A percentile compares a stretch with the other conserved stretches of the same genome.
Evolutionary conservation across 2,888 invertebrate species (phyloP).

Genomic region (Aporophyla nigra): DNA sequence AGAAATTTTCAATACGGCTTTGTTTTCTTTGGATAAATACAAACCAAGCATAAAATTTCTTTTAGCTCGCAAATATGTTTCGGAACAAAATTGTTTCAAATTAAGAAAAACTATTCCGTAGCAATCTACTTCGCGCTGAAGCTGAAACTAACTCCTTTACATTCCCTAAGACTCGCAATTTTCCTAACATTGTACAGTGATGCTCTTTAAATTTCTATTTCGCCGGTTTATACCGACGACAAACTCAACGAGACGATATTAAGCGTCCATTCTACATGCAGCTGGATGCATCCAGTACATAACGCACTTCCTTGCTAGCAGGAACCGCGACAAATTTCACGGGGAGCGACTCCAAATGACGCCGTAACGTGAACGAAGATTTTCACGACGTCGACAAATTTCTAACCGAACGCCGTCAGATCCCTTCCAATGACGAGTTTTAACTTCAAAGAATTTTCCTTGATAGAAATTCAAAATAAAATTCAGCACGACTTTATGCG

Average conservation of each 20-base stretch:
- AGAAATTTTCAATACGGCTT: constrained; percentile 1
- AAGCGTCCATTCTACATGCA: constrained; percentile 70
- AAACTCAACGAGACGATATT: constrained; percentile 65
- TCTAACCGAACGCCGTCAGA: constrained; percentile 82
- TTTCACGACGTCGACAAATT: constrained; percentile 81
- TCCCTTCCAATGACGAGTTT: constrained; percentile 52
- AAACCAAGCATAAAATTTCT: background rate
- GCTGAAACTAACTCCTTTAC: constrained; percentile 33
- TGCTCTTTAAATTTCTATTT: constrained; percentile 63
- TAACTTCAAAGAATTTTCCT: constrained; percentile 47
- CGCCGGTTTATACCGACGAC: constrained; percentile 57
- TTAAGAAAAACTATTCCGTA: constrained; percentile 21
- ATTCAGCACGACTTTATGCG: constrained; percentile 41
- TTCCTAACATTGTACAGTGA: constrained; percentile 54
- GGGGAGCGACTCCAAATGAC: constrained; percentile 81
- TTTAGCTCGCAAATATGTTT: background rate
- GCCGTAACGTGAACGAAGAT: constrained; percentile 82
- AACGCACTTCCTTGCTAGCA: constrained; percentile 70
- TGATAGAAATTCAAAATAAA: constrained; percentile 59
- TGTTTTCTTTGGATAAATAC: background rate
- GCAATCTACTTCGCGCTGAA: constrained; percentile 28
- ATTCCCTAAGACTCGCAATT: constrained; percentile 57
- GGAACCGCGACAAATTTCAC: constrained; percentile 88
- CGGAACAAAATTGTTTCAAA: constrained; percentile 24
- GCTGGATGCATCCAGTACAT: constrained; percentile 72